Conservation (phyloP, 2,113 vertebrate species). For the Xenus cinereus region DNA sequence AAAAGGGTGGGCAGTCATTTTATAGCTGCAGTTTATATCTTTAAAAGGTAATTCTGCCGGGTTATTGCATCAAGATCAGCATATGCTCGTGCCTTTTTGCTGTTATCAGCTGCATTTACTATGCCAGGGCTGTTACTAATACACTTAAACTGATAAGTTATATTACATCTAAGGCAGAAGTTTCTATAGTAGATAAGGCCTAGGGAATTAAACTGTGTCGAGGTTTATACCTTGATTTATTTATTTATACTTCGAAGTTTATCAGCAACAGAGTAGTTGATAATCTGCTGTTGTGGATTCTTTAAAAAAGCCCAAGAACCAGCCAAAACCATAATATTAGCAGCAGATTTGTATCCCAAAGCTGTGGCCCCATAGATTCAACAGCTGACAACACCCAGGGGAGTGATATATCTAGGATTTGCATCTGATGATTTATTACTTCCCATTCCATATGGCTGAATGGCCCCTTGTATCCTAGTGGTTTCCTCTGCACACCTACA, state of each 20-base stretch:
- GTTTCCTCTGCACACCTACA: not conserved
- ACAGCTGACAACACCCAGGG: not conserved
- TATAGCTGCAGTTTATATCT: not conserved
- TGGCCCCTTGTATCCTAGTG: not conserved
- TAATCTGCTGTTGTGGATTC: not conserved
- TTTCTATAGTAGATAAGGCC: conserved; percentile 6
- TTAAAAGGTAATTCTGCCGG: not conserved
- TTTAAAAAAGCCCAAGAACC: not conserved
- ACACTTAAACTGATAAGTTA: conserved; percentile 4
- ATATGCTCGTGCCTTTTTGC: not conserved
- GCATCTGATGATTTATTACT: not conserved
- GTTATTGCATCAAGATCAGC: not conserved
- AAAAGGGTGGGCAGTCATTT: not conserved
- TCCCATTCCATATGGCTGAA: not conserved
- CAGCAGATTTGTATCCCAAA: not conserved
- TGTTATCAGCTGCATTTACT: not conserved
- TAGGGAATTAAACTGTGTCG: not conserved
- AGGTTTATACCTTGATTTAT: not conserved
- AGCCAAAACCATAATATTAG: not conserved
- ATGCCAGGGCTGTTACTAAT: not conserved
- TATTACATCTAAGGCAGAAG: not conserved
- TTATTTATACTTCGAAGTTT: not conserved
- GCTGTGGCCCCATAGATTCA: not conserved
- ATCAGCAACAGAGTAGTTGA: not conserved
- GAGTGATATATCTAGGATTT: not conserved